Percentiles rank a stretch among this genome's conserved stretches.
phyloP scores from a whole-genome alignment of 2,888 invertebrate genomes.

The Dicycla oo region DNA sequence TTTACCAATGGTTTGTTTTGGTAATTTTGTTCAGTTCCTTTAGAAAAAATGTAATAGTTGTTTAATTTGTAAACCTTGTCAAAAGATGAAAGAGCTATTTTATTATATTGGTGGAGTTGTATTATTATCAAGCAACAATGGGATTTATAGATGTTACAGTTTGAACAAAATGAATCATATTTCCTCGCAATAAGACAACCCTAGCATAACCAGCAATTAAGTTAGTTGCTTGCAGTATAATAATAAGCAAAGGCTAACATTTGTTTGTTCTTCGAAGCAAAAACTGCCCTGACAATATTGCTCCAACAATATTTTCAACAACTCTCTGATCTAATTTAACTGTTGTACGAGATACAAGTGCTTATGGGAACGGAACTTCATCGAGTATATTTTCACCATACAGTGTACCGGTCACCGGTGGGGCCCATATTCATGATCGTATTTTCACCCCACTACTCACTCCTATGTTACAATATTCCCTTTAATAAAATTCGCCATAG shows the following conservation, averaged over 20 bases:
- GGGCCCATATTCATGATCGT: slow-evolving; percentile 1
- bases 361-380: slow-evolving; percentile 32
- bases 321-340: slow-evolving; percentile 66
- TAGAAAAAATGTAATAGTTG: too few species aligned
- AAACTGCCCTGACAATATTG: slow-evolving; percentile 65
- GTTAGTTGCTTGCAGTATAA: slow-evolving; percentile 15
- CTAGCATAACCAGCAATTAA: slow-evolving; percentile 11
- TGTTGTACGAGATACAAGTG: slow-evolving; percentile 59
- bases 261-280: slow-evolving; percentile 54
- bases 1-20: too few species aligned
- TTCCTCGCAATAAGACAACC: not conserved
- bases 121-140: too few species aligned
- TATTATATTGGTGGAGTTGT: too few species aligned
- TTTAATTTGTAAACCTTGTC: too few species aligned
- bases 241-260: slow-evolving; percentile 38
- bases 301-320: slow-evolving; percentile 60
- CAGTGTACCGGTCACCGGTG: not conserved
- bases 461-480: slow-evolving; percentile 32
- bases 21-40: too few species aligned
- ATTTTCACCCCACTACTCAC: slow-evolving; percentile 16
- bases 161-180: not conserved
- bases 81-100: too few species aligned
- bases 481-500: slow-evolving; percentile 26
- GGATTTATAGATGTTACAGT: not conserved
- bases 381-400: slow-evolving; percentile 27